These are phyloP conservation scores for Aphelocoma californica DNA, from an alignment of 2,797 vertebrate genomes.

Conservation along the genomic window DNA sequence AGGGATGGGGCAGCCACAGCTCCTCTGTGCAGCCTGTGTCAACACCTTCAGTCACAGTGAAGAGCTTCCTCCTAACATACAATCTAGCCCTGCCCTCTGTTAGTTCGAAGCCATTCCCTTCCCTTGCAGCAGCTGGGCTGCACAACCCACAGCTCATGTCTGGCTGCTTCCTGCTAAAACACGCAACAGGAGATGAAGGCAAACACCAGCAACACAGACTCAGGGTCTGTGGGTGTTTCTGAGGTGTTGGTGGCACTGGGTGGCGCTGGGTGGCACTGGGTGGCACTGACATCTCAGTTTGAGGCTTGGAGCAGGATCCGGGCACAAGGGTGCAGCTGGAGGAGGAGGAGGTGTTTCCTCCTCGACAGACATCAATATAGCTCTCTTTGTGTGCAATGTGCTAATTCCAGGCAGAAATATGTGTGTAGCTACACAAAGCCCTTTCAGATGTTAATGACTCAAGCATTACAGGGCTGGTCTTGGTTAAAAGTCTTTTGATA, in stretches of 20 bases:
- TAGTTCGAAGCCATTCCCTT: not conserved
- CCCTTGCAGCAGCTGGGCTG: not conserved
- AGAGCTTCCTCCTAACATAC: not conserved
- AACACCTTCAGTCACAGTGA: not conserved
- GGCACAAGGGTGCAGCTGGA: not conserved
- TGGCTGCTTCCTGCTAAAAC: not conserved
- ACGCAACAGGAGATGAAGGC: not conserved
- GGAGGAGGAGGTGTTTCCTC: not conserved
- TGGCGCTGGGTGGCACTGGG: not conserved
- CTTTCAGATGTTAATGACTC: not conserved
- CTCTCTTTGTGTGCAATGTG: not conserved
- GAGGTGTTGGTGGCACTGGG: not conserved
- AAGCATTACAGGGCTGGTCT: not conserved
- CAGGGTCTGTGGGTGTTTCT: no score
- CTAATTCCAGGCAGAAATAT: not conserved
- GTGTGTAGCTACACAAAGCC: not conserved
- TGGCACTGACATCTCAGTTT: not conserved
- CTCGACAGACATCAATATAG: fast-evolving
- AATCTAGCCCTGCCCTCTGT: not conserved
- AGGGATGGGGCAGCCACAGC: not conserved
- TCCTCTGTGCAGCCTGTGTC: not conserved
- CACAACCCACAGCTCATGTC: not conserved
- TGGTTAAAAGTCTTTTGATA: not conserved
- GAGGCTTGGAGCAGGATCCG: not conserved
- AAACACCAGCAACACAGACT: not conserved